Conservation (phyloP, 2,888 invertebrate species). For the Archaeoteleia sp. region DNA sequence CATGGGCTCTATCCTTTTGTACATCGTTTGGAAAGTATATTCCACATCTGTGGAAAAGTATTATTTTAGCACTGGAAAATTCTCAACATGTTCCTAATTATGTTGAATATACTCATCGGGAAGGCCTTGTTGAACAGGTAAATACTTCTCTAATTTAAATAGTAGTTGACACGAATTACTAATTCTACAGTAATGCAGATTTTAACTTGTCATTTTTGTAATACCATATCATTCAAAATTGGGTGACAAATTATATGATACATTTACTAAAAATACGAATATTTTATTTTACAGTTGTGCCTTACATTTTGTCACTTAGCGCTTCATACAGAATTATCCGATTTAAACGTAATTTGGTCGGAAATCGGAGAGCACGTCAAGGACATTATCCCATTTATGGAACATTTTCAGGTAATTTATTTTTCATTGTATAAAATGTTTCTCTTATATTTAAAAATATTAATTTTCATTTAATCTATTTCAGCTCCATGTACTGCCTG, state of each 20-base stretch:
- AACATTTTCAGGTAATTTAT: constrained; percentile 66
- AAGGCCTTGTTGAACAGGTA: constrained; percentile 90
- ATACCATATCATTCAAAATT: not conserved
- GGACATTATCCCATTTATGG: constrained; percentile 65
- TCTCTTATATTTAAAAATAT: not conserved
- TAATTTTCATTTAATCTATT: constrained; percentile 35
- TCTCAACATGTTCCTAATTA: constrained; percentile 87
- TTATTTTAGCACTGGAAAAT: constrained; percentile 85
- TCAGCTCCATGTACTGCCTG: constrained; percentile 69
- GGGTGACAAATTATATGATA: no score
- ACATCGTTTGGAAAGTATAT: constrained; percentile 80
- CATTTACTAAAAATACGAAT: no score
- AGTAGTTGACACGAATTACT: no score
- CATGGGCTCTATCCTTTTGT: constrained; percentile 83
- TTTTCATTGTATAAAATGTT: constrained; percentile 13
- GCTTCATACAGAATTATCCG: constrained; percentile 62
- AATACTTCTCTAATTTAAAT: constrained; percentile 41
- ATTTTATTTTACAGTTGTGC: no score
- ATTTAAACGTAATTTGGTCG: constrained; percentile 65
- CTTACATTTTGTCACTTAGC: constrained; percentile 84
- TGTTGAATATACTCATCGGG: constrained; percentile 89
- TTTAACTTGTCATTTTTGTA: constrained; percentile 14
- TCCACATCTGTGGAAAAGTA: constrained; percentile 81
- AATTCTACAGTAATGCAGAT: no score
- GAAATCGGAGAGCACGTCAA: constrained; percentile 67